Evolutionary conservation across 2,888 invertebrate genomes (phyloP).

Genomic region (Auanema sp.): DNA sequence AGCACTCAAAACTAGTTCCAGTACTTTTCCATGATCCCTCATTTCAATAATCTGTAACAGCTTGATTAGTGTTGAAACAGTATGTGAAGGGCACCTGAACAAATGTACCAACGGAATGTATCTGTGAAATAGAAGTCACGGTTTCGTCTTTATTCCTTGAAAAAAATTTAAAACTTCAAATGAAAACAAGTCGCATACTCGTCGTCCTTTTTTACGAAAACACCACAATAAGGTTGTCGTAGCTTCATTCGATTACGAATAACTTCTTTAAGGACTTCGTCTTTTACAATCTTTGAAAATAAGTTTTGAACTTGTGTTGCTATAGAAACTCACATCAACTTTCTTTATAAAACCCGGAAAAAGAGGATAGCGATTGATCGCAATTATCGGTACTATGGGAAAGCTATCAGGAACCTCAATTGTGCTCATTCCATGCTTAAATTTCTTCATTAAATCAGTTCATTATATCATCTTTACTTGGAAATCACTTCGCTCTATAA

Average conservation of each 20-base stretch:
- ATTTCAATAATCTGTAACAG: slow-evolving; percentile 88
- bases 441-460: neutral
- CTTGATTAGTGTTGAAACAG: neutral
- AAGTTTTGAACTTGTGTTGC: neutral
- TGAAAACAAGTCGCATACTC: slow-evolving; percentile 69
- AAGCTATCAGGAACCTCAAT: slow-evolving; percentile 90
- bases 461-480: neutral
- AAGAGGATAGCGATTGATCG: slow-evolving; percentile 89
- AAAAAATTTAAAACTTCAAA: neutral
- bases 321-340: slow-evolving; percentile 76
- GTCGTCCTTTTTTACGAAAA: slow-evolving; percentile 89
- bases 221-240: slow-evolving; percentile 94
- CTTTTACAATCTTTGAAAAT: slow-evolving; percentile 74
- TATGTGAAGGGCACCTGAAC: too few relatives aligned
- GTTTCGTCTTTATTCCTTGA: slow-evolving; percentile 39
- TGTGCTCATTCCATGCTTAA: slow-evolving; percentile 38
- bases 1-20: slow-evolving; percentile 84
- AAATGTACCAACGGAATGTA: slow-evolving; percentile 89
- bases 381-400: slow-evolving; percentile 93
- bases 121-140: slow-evolving; percentile 80
- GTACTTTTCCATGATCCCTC: slow-evolving; percentile 77
- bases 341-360: slow-evolving; percentile 98
- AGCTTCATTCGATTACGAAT: slow-evolving; percentile 88
- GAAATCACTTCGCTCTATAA: slow-evolving; percentile 3
- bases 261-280: slow-evolving; percentile 83